Percentiles rank a stretch among this genome's conserved stretches.
These are phyloP conservation scores for Cheirogaleus major DNA, from an alignment of 2,797 vertebrate genomes.

Conservation along the genomic window DNA sequence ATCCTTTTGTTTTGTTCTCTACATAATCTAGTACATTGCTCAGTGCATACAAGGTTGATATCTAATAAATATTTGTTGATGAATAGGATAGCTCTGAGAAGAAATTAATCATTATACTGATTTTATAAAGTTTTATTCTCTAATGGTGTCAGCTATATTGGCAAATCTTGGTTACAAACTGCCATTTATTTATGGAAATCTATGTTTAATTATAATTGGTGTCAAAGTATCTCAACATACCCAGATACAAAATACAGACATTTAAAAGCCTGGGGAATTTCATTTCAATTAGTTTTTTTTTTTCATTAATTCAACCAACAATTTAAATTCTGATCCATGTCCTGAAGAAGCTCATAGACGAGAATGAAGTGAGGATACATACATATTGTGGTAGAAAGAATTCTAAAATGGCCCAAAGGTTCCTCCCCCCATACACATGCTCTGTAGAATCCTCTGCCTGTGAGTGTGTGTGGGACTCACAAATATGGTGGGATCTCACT, in stretches of 20 bases:
- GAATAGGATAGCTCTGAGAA: not conserved
- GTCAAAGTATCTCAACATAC: conserved; percentile 4
- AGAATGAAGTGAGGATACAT: not conserved
- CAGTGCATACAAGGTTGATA: not conserved
- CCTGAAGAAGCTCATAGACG: not conserved
- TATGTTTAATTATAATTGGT: conserved; percentile 35
- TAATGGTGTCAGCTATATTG: not conserved
- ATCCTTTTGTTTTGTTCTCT: not conserved
- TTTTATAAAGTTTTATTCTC: conserved; percentile 4
- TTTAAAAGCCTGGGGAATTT: not conserved
- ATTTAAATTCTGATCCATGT: not conserved
- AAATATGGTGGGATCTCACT: not conserved
- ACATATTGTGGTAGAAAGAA: not conserved
- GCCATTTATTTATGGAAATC: conserved; percentile 44
- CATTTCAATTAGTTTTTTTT: not conserved
- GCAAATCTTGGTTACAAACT: conserved; percentile 45
- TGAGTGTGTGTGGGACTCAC: not conserved
- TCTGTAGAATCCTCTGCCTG: not conserved
- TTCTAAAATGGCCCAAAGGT: not conserved
- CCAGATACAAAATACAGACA: conserved; percentile 11
- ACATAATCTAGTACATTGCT: not conserved
- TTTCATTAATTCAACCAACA: not conserved
- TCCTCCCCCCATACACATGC: too few relatives aligned
- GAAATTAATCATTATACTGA: not conserved
- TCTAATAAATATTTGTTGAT: conserved; percentile 18